Evolutionary conservation across 2,797 vertebrate genomes (phyloP).

Genomic region (Pempheris klunzingeri): DNA sequence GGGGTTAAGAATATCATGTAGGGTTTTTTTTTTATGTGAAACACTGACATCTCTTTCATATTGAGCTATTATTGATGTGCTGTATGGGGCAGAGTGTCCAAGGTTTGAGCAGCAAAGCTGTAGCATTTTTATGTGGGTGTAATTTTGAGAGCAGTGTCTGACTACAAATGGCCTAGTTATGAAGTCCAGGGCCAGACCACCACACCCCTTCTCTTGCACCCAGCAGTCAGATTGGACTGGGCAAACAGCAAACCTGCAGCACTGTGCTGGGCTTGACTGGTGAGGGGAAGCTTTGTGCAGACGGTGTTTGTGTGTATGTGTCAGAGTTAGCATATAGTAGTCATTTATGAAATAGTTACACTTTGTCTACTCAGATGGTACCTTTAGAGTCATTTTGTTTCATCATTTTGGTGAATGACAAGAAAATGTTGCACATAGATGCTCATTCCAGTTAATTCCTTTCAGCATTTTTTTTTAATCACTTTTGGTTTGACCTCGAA

Average conservation of each 20-base stretch:
- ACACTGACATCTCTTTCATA: conserved; percentile 56
- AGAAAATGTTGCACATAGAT: background rate
- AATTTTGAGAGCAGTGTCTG: conserved; percentile 43
- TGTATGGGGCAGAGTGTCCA: conserved; percentile 35
- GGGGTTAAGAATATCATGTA: conserved; percentile 40
- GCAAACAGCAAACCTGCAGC: conserved; percentile 62
- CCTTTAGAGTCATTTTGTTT: background rate
- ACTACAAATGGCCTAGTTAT: conserved; percentile 33
- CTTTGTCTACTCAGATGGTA: background rate
- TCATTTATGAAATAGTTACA: background rate
- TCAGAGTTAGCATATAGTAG: conserved; percentile 38
- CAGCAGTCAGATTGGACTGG: conserved; percentile 63
- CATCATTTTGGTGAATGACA: background rate
- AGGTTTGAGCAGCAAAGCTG: conserved; percentile 38
- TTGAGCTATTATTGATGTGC: conserved; percentile 54
- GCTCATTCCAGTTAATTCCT: background rate
- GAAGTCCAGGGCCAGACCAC: conserved; percentile 63
- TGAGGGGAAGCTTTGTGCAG: conserved; percentile 55
- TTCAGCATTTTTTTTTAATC: background rate
- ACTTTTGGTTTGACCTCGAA: background rate
- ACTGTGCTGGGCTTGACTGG: conserved; percentile 52
- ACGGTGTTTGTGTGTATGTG: conserved; percentile 33
- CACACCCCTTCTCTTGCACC: conserved; percentile 51
- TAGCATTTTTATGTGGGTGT: conserved; percentile 39
- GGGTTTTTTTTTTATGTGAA: conserved; percentile 35